Percentiles rank a stretch among this genome's conserved stretches.
These are phyloP conservation scores for Galaxea fascicularis DNA, from an alignment of 92 coral and sea anemone genomes.

Conservation along the genomic window DNA sequence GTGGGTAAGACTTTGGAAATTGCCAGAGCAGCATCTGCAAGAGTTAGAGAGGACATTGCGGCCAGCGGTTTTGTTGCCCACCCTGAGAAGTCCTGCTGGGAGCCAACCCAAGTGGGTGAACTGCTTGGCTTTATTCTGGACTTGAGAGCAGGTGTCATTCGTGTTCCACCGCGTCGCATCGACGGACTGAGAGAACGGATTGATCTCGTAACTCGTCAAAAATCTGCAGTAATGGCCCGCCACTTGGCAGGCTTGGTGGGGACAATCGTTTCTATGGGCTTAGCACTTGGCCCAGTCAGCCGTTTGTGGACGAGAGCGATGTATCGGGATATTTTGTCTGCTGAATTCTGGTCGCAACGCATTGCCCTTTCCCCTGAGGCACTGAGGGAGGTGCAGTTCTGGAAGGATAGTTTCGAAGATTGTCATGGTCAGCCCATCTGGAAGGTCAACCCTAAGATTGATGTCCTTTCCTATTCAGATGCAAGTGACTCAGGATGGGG, in stretches of 20 bases:
- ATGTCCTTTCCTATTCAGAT: constrained; percentile 69
- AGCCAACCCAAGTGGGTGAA: constrained; percentile 52
- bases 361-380: background rate
- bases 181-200: background rate
- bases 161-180: background rate
- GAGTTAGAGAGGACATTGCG: constrained; percentile 35
- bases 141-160: constrained; percentile 10
- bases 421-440: constrained; percentile 56
- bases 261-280: constrained; percentile 18
- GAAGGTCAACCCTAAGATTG: constrained; percentile 59
- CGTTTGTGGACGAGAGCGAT: background rate
- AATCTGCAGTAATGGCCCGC: background rate
- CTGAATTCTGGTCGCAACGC: background rate
- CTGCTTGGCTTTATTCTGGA: constrained; percentile 37
- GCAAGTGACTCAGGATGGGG: constrained; percentile 73
- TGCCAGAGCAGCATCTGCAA: constrained; percentile 38
- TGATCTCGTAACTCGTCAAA: background rate
- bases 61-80: constrained; percentile 5
- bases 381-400: constrained; percentile 46
- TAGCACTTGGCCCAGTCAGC: constrained; percentile 51
- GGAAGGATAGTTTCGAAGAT: constrained; percentile 50
- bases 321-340: background rate
- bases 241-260: constrained; percentile 39
- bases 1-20: constrained; percentile 47
- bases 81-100: constrained; percentile 38